Base-by-base conservation (phyloP, 2,797 vertebrate species). In the Dryobates pubescens region DNA sequence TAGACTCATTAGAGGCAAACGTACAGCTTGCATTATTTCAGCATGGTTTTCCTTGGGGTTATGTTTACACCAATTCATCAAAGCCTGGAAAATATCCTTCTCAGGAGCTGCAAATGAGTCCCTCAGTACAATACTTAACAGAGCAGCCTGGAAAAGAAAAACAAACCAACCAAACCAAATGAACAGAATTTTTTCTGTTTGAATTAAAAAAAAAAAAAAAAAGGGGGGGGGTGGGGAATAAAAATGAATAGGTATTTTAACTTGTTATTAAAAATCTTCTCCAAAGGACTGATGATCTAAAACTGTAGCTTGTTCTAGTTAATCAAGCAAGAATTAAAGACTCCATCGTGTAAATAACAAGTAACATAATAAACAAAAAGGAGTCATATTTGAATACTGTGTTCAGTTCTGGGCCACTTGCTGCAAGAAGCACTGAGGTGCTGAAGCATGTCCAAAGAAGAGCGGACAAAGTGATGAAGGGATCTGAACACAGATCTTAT, bases 101-200 rank as follows among this genome's bases (percentile, higher is more conserved):
- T 99, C 99, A 0, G 98, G 99, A 94, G 99, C 98, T 38, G 99
- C 99, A 87, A 99, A 99, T 1, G 99, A 99, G 97, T 99, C 98
- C 73, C 99, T 98, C 49, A 97, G 96, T 58, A 99, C 98, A 79
- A 99, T 98, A 9, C 98, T 99, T 78, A 99, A 95, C 94, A 99
- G 98, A 32, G 99, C 99, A 13, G 97, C 95, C 99, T 99, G 83
- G 54, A 80, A 94, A 78, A 94, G 63, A 80, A 38, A 62, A 30
- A 57, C 7, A 57, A 57, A n/a, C 26, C 22, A 71, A 68, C 34
- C 22, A 43, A 2, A 88, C 92, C 98, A 98, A 90, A 80, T 27
- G 90, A 68, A 86, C 5, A 86, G 7, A 95, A 91, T 61, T 17
- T 17, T 23, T 24, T 17, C 32, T 67, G 32, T 32, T 67, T 64